phyloP scores from a whole-genome alignment of 2,113 vertebrate genomes.

The Myiagra hebetior region DNA sequence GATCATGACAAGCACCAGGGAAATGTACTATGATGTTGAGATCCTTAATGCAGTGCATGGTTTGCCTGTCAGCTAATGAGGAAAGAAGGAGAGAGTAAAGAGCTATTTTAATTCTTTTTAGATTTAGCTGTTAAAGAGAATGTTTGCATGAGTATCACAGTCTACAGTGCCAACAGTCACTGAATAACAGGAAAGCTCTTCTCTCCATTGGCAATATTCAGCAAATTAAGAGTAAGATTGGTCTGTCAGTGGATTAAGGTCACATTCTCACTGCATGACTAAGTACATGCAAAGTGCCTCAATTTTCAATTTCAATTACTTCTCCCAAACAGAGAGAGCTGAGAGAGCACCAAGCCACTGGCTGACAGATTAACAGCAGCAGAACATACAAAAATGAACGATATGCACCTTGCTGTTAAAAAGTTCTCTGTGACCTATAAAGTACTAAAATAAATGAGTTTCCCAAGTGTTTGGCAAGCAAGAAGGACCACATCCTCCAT shows the following conservation, averaged over 20 bases:
- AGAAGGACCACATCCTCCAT: background rate
- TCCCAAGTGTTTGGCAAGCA: background rate
- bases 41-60: background rate
- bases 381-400: background rate
- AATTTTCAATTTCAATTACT: background rate
- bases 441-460: background rate
- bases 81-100: background rate
- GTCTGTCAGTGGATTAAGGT: slow-evolving; percentile 13
- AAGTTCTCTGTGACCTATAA: background rate
- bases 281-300: background rate
- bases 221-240: background rate
- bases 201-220: background rate
- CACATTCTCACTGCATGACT: background rate
- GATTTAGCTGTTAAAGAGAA: background rate
- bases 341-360: background rate
- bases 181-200: background rate
- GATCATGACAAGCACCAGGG: background rate
- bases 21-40: background rate
- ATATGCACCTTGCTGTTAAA: background rate
- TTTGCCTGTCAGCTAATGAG: background rate
- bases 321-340: background rate
- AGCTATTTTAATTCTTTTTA: background rate
- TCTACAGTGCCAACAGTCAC: background rate
- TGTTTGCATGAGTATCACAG: background rate
- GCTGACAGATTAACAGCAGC: background rate